A percentile compares a stretch with the other conserved stretches of the same genome.
Conservation (phyloP, 2,797 vertebrate species). For the Sardinella longiceps region DNA sequence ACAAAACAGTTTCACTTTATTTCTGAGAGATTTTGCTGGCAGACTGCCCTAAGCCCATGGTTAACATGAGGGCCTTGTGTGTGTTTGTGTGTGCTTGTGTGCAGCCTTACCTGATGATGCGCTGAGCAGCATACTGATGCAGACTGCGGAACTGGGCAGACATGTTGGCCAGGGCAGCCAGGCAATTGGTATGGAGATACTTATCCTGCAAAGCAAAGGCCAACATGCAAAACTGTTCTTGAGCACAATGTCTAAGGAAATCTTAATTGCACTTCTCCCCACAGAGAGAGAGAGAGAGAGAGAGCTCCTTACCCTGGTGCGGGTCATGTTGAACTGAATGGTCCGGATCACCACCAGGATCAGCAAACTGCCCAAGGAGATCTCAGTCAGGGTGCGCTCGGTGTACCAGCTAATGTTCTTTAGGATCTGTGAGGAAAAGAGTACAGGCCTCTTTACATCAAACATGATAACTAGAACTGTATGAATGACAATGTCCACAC, state of each 20-base stretch:
- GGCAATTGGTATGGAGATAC: slow-evolving; percentile 97
- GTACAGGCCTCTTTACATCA: too few species aligned
- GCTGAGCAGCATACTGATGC: slow-evolving; percentile 97
- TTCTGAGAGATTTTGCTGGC: too few species aligned
- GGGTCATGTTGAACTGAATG: slow-evolving; percentile 99
- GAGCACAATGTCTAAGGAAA: not conserved
- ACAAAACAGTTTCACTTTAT: too few species aligned
- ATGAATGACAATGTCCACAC: too few species aligned
- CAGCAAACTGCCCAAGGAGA: slow-evolving; percentile 95
- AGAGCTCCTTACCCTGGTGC: slow-evolving; percentile 86
- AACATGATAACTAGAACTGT: too few species aligned
- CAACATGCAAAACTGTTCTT: not conserved
- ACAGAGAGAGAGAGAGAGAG: too few species aligned
- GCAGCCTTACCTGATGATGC: slow-evolving; percentile 90
- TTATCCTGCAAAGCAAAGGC: slow-evolving; percentile 83
- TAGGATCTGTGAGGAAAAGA: slow-evolving; percentile 76
- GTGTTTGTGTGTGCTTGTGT: not conserved
- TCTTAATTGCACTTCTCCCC: not conserved
- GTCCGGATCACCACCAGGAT: slow-evolving; percentile 97
- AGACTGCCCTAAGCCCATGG: too few species aligned
- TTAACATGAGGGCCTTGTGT: not conserved
- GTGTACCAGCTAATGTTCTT: slow-evolving; percentile 97
- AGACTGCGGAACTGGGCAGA: slow-evolving; percentile 95
- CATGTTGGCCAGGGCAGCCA: slow-evolving; percentile 98
- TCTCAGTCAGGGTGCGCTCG: slow-evolving; percentile 93